Conservation (phyloP, 2,888 invertebrate species). For the Noctuana brunneofusca region DNA sequence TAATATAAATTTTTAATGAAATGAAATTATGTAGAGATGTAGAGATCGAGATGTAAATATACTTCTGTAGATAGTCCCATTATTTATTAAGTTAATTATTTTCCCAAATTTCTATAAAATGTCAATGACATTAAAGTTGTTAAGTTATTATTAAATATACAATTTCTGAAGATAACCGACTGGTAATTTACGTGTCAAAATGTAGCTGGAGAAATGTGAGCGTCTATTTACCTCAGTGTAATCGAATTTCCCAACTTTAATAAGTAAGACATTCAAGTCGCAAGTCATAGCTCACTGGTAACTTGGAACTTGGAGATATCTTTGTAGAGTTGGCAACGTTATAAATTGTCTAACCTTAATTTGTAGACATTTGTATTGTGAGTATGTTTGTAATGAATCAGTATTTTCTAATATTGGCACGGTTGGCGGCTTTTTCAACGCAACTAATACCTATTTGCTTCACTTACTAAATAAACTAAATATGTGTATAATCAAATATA, state of each 20-base stretch:
- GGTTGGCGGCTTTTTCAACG: not conserved
- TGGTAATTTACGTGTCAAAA: not conserved
- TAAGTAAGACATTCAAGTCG: conserved; percentile 22
- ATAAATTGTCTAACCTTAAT: conserved; percentile 20
- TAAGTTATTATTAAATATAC: not conserved
- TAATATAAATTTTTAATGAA: too few species aligned
- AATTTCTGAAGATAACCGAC: not conserved
- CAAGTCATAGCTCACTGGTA: conserved; percentile 21
- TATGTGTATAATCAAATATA: too few species aligned
- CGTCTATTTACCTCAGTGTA: conserved; percentile 11
- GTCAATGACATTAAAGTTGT: too few species aligned
- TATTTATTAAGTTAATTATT: too few species aligned
- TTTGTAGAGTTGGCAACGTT: conserved; percentile 8
- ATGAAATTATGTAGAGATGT: too few species aligned
- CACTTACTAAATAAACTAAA: too few species aligned
- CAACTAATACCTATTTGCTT: not conserved
- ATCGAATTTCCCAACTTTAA: conserved; percentile 17
- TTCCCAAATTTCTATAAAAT: too few species aligned
- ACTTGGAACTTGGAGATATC: conserved; percentile 7
- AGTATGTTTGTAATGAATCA: not conserved
- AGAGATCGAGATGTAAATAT: too few species aligned
- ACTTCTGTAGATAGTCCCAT: too few species aligned
- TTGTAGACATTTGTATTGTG: conserved; percentile 7
- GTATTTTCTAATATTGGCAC: not conserved
- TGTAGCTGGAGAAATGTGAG: not conserved